phyloP scores from a whole-genome alignment of 2,888 invertebrate species.

The Salticus scenicus region DNA sequence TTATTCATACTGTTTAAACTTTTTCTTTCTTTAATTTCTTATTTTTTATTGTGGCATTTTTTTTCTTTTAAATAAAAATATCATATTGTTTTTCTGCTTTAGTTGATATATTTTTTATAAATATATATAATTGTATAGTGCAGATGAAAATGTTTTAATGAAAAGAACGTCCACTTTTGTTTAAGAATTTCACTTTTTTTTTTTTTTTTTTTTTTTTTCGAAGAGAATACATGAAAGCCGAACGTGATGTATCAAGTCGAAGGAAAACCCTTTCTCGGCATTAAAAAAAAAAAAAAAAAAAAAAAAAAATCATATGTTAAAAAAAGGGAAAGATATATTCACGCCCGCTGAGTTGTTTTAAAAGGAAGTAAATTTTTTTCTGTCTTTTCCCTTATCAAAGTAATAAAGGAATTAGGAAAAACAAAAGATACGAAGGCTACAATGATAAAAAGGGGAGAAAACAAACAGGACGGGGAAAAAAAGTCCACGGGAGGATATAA shows the following conservation, averaged over 20 bases:
- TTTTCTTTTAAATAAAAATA: not conserved
- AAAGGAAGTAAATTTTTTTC: constrained; percentile 59
- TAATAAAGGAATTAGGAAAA: constrained; percentile 70
- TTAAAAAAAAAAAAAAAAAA: not conserved
- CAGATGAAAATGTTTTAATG: constrained; percentile 7
- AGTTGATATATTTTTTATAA: not conserved
- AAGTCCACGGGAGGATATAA: not conserved
- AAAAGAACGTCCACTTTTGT: constrained; percentile 17
- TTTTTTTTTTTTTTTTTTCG: not conserved
- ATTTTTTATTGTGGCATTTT: too few species aligned
- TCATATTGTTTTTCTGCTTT: not conserved
- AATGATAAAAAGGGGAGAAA: constrained; percentile 67
- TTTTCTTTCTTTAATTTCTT: not conserved
- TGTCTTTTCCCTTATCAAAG: constrained; percentile 57
- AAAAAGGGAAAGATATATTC: constrained; percentile 53
- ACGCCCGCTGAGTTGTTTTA: constrained; percentile 57
- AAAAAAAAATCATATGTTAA: not conserved
- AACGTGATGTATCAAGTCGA: constrained; percentile 66
- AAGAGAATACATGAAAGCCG: constrained; percentile 38
- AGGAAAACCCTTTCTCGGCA: constrained; percentile 47
- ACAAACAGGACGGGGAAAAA: constrained; percentile 46
- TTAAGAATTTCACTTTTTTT: not conserved
- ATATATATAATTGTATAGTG: not conserved
- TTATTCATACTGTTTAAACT: not conserved
- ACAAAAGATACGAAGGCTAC: constrained; percentile 56